Base-by-base conservation (phyloP, 2,888 invertebrate genomes). In the Schizotus pectinicornis region DNA sequence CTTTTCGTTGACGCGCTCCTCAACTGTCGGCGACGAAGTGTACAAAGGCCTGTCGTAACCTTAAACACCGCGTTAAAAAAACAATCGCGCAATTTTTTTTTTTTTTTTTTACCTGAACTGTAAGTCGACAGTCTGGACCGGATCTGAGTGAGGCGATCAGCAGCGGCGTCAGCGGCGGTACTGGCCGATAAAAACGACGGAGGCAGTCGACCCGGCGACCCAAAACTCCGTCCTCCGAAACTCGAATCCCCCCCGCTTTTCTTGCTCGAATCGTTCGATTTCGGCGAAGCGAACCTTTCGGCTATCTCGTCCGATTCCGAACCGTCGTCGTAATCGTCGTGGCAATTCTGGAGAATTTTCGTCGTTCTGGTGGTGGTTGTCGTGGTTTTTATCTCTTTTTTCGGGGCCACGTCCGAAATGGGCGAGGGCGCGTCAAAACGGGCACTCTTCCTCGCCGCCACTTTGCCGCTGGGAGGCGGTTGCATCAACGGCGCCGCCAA, bases 321-420 rank as follows among this genome's bases (percentile, higher is more conserved):
- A 6, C 88, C 88, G 0, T 88, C 88, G 70, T 89, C 89, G 63
- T 86, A 83, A 43, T 86, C 88, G 62, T 87, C 87, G 52, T 82
- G 67, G 1, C 70, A 70, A 5, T 68, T 62, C 1, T 79, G 81
- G 37, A 82, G 79, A 0, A 83, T 82, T 51, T 81, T 82, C 2
- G 82, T 83, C 0, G 83, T 79, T 38, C 84, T 82, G 0, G 83
- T 81, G 1, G 84, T 83, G 1, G 84, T 83, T 37, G 83, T 82
- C 66, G 63, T 58, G 9, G 42, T 51, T 38, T 39, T 56, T 1
- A 47, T 9, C n/a, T 59, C 58, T 9, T 33, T 39, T 7, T 35
- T 34, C 51, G 64, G 49, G 38, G 59, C 35, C 64, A 63, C 6
- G 51, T 37, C 12, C 8, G 30, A 6, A 1, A 7, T 32, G 12